Evolutionary conservation across 2,113 vertebrate species (phyloP).

Genomic region (Delphinus delphis): DNA sequence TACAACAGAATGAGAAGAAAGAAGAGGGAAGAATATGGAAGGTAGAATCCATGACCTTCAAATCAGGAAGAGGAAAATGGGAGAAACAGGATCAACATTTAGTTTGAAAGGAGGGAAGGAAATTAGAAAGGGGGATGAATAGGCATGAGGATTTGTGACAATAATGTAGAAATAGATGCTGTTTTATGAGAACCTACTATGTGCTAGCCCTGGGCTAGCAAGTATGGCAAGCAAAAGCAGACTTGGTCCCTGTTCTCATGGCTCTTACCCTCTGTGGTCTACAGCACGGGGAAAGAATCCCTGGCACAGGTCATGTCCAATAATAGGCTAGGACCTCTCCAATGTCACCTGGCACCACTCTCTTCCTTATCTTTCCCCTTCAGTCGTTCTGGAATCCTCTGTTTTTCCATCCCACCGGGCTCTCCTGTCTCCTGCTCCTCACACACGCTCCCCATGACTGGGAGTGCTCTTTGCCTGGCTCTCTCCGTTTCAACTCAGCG

Average conservation of each 20-base stretch:
- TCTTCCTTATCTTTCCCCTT: background rate
- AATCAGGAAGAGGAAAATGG: background rate
- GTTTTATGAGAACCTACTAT: background rate
- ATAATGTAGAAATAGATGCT: background rate
- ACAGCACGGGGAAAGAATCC: background rate
- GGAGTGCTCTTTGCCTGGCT: background rate
- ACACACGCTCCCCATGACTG: background rate
- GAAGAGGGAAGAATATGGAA: background rate
- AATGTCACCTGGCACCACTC: background rate
- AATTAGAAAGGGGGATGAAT: background rate
- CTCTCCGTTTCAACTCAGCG: background rate
- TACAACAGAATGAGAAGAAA: background rate
- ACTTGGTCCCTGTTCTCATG: background rate
- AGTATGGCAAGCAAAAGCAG: background rate
- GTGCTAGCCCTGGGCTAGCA: background rate
- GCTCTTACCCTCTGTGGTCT: background rate
- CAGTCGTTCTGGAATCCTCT: slow-evolving; percentile 1
- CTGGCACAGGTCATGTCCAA: background rate
- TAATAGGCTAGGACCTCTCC: background rate
- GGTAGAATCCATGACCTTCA: background rate
- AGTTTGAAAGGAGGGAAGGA: background rate
- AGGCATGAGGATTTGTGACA: background rate
- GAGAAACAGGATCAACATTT: background rate
- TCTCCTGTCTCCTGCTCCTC: background rate
- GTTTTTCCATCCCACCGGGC: background rate